A percentile compares a stretch with the other conserved stretches of the same genome.
These are phyloP conservation scores for Acanthopagrus latus DNA, from an alignment of 2,797 vertebrate species.

Conservation along the genomic window DNA sequence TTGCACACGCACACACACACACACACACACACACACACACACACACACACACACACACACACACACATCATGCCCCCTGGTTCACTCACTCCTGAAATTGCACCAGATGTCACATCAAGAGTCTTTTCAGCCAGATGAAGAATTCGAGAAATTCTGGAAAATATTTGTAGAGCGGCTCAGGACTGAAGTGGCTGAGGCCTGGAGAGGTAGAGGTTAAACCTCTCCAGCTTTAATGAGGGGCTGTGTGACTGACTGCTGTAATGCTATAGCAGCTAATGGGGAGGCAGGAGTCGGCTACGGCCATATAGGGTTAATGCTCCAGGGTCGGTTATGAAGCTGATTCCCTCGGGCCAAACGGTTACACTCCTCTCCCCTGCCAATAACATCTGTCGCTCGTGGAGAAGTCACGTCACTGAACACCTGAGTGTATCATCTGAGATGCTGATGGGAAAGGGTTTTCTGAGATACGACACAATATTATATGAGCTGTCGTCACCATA, in stretches of 20 bases:
- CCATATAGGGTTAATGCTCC: conserved; percentile 53
- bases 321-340: conserved; percentile 35
- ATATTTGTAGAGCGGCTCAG: conserved; percentile 83
- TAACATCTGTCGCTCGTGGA: conserved; percentile 16
- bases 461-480: not conserved
- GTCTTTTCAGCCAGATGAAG: conserved; percentile 73
- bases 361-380: conserved; percentile 15
- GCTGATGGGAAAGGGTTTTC: conserved; percentile 8
- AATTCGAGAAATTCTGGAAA: conserved; percentile 85
- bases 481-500: conserved; percentile 17
- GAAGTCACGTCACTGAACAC: conserved; percentile 41
- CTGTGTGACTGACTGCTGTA: conserved; percentile 62
- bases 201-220: conserved; percentile 78
- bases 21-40: conserved; percentile 14
- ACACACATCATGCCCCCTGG: conserved; percentile 43
- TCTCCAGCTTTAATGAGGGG: conserved; percentile 73
- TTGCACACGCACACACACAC: no score
- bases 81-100: conserved; percentile 80
- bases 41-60: no score
- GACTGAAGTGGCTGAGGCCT: conserved; percentile 71
- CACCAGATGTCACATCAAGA: conserved; percentile 84
- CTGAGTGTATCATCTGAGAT: conserved; percentile 29
- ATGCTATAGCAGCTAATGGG: conserved; percentile 56
- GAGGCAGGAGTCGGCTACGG: conserved; percentile 31
- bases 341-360: conserved; percentile 39